Evolutionary conservation across 2,113 vertebrate species (phyloP).

Genomic region (Sylvia atricapilla): DNA sequence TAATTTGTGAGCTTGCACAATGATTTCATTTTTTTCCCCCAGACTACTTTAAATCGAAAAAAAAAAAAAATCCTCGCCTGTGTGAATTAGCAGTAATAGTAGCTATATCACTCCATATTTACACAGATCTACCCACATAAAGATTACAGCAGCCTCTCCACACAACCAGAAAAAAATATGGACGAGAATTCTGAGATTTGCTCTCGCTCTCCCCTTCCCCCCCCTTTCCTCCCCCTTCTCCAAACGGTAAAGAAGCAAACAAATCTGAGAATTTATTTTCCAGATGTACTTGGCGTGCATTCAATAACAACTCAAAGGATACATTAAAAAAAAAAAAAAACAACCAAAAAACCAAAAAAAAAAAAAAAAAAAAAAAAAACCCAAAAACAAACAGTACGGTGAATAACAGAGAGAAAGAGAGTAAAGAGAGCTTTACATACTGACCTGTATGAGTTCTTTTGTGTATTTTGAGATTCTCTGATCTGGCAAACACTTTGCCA

Average conservation of each 20-base stretch:
- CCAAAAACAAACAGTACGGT: background rate
- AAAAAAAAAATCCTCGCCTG: background rate
- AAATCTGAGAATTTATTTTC: constrained; percentile 49
- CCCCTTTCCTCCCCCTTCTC: background rate
- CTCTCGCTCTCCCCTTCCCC: background rate
- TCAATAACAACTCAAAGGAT: constrained; percentile 44
- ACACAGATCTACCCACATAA: background rate
- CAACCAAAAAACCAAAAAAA: background rate
- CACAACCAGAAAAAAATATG: background rate
- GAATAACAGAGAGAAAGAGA: constrained; percentile 31
- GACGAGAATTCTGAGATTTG: constrained; percentile 20
- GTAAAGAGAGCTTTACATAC: constrained; percentile 73
- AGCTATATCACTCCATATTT: background rate
- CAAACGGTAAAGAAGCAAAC: constrained; percentile 35
- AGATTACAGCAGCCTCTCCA: background rate
- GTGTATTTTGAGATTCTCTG: constrained; percentile 84
- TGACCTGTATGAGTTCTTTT: constrained; percentile 21
- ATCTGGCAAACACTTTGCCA: constrained; percentile 98
- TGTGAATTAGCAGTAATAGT: background rate
- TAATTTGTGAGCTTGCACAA: constrained; percentile 58
- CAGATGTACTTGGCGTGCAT: constrained; percentile 28
- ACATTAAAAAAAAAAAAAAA: background rate
- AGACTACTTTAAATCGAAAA: background rate
- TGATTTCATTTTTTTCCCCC: constrained; percentile 4
- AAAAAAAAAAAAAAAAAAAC: background rate